These are phyloP conservation scores for Ictalurus punctatus DNA, from an alignment of 2,113 vertebrate genomes.

Conservation along the genomic window DNA sequence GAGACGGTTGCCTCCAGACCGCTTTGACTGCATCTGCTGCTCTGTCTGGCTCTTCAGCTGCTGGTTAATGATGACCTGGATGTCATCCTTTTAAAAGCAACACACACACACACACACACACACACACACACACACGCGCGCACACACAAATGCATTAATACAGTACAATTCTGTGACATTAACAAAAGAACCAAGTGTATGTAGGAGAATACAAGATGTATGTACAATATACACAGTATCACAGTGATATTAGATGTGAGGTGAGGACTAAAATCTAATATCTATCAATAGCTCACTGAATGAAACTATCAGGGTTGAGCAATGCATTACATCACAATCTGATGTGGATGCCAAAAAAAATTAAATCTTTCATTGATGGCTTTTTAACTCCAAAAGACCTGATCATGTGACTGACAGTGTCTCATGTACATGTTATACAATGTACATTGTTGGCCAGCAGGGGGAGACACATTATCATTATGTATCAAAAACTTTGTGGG, in stretches of 20 bases:
- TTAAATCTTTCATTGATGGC: not conserved
- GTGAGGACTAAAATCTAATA: not conserved
- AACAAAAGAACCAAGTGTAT: not conserved
- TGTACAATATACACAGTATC: not conserved
- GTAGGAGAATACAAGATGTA: not conserved
- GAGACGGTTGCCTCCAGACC: slow-evolving; percentile 52
- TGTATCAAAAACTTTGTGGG: not conserved
- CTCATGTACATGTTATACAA: not conserved
- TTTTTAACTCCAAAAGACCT: not conserved
- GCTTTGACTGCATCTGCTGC: slow-evolving; percentile 55
- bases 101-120: not conserved
- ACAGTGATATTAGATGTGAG: not conserved
- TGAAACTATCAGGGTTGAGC: not conserved
- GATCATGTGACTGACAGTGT: not conserved
- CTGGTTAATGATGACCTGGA: slow-evolving; percentile 79
- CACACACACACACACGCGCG: not conserved
- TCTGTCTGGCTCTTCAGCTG: slow-evolving; percentile 73
- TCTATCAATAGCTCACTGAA: not conserved
- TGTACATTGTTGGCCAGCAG: not conserved
- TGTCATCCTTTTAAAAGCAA: slow-evolving; percentile 74
- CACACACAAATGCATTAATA: not conserved
- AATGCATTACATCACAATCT: not conserved
- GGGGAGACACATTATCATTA: not conserved
- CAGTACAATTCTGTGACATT: not conserved
- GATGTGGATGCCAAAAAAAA: not conserved